Base-by-base conservation (phyloP, 30 jellyfish, hydroid and myxozoan species). In the Pelagia noctiluca region DNA sequence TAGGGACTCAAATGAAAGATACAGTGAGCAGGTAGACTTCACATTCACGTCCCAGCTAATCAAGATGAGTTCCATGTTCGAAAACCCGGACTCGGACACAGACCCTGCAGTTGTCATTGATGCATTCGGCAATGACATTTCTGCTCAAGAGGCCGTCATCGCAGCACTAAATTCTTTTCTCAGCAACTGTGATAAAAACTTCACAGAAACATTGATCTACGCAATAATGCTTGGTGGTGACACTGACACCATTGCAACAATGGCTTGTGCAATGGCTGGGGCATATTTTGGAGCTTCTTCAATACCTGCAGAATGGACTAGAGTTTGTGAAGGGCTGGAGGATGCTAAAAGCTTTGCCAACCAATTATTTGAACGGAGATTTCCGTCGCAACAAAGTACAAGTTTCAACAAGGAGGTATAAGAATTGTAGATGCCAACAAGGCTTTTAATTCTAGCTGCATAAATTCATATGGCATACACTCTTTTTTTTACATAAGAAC, bases 191-290 rank as follows among this genome's bases (percentile, higher is more conserved):
- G 69, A 88, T 31, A 16, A 36, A 13, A 63, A 50, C 24, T 87
- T 94, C 47, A 88, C 78, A n/a, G 99, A 95, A 26, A 76, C 94
- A 19, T 24, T 95, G n/a, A 28, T 71, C 35, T 88, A 75, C 67
- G 95, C 99, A 1, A 74, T 88, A 24, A 70, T 97, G 3, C 80
- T 95, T 23, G 99, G 99, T 5, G 99, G 99, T 34, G 99, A 95
- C 68, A 95, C 99, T 2, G 99, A 95, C 66, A 95, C 99, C 13
- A 95, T 95, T 47, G 99, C 93, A 4, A 60, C 92, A 4, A 95
- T 95, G 99, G 84, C 96, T 37, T 89, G 96, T 24, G 97, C 99
- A 12, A 21, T 95, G 16, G 99, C 99, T 47, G 99, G 99, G 0
- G 96, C 96, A 19, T 89, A 83, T 76, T 71, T 90, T 70, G 97